Conservation (phyloP, 2,797 vertebrate species). For the Poliocrania exsul region DNA sequence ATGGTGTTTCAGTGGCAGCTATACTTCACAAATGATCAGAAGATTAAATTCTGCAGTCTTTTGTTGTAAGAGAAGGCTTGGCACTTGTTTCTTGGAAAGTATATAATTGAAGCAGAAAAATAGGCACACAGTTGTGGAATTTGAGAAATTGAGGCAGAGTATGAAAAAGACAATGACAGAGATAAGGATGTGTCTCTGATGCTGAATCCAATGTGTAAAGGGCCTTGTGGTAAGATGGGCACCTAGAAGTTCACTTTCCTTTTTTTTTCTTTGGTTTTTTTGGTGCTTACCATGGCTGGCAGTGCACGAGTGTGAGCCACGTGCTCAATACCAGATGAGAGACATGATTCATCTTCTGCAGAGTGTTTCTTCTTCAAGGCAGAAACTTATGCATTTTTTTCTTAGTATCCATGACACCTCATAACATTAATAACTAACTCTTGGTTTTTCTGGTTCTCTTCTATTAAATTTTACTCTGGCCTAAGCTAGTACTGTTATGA, state of each 20-base stretch:
- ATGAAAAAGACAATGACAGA: neutral
- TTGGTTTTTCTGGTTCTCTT: neutral
- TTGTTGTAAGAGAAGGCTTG: neutral
- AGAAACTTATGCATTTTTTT: neutral
- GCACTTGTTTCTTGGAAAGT: neutral
- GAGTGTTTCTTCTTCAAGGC: neutral
- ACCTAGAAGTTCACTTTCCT: neutral
- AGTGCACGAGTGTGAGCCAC: neutral
- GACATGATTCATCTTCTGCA: neutral
- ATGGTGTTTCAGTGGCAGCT: neutral
- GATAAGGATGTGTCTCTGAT: neutral
- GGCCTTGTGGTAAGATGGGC: neutral
- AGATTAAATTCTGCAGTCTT: neutral
- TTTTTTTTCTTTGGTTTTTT: neutral
- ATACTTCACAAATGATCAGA: neutral
- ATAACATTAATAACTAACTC: neutral
- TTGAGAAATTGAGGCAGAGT: neutral
- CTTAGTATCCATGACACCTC: accelerated
- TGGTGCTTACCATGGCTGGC: neutral
- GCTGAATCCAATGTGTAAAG: neutral
- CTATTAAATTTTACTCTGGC: neutral
- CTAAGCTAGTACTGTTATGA: neutral
- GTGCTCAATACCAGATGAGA: neutral
- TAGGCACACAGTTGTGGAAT: accelerated
- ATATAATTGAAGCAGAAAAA: neutral